Evolutionary conservation across 2,888 invertebrate species (phyloP), one percentile per base, ranked within the genome.

Genomic region (Horisme vitalbata): DNA sequence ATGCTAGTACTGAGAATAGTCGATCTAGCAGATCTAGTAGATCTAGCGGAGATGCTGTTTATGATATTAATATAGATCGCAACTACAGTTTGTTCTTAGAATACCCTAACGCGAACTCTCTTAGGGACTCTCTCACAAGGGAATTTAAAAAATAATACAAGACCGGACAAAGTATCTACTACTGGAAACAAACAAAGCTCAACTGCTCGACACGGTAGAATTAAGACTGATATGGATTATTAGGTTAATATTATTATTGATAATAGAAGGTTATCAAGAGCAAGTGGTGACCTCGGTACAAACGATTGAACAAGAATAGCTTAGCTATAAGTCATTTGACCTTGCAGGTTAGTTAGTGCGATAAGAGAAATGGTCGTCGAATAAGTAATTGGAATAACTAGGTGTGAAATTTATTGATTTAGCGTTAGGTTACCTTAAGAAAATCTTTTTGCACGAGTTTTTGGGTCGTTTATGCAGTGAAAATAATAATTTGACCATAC

Each of bases 231-330:
- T 55, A 54, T 56, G 50, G 55, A 60, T 60, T 58, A 59, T 61
- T 46, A 51, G 55, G 47, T 60, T 58, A 55, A 58, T 49, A 34
- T 46, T 60, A 63, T 60, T 57, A 59, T 68, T 69, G 67, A n/a
- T n/a, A n/a, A n/a, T 23, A 46, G 64, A 65, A 75, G 77, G 78
- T 65, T 77, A 78, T 79, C 77, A 59, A 61, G 58, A 58, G 44
- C 48, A 63, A 57, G 61, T 55, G 57, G 53, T 60, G 68, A 67
- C 71, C 72, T 67, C 67, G 68, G 60, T 58, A 61, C 70, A 60
- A 62, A 63, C 57, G 54, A 64, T 65, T 65, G 63, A 67, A 60
- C 47, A 52, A 41, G 56, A 57, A 37, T 41, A 45, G 36, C 51
- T 24, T n/a, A 27, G 32, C 13, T 45, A 27, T 27, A 55, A 64